Conservation (phyloP, 2,113 vertebrate species). For the Glaucidium brasilianum region DNA sequence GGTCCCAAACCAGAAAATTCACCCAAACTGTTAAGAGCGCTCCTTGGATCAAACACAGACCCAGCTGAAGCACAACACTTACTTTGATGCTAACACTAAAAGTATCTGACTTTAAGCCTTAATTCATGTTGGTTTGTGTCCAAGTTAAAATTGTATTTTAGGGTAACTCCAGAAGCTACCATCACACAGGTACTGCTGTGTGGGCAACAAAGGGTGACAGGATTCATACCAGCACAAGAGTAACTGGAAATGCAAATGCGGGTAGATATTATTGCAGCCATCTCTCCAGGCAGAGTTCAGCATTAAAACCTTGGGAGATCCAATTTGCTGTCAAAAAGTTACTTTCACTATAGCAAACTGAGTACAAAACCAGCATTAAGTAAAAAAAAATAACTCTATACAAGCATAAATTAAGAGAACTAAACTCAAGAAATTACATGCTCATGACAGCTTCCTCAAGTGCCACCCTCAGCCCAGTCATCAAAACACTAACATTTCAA, state of each 20-base stretch:
- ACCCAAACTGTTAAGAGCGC: too few species aligned
- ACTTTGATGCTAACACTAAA: rapidly evolving
- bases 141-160: neutral
- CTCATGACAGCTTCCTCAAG: neutral
- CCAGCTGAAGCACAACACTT: rapidly evolving
- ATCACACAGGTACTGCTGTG: too few species aligned
- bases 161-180: neutral
- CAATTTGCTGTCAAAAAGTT: rapidly evolving
- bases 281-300: neutral
- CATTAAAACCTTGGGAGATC: neutral
- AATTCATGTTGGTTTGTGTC: too few species aligned
- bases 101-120: neutral
- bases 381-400: neutral
- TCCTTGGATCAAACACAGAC: neutral
- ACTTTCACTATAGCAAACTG: neutral
- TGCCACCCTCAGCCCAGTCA: neutral
- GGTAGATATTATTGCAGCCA: neutral
- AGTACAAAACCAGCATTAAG: neutral
- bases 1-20: neutral
- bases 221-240: too few species aligned
- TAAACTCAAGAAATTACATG: too few species aligned
- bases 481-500: too few species aligned
- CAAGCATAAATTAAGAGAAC: neutral
- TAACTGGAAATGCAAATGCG: neutral
- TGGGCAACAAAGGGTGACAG: neutral